phyloP scores from a whole-genome alignment of 2,797 vertebrate genomes.

The Pseudomugil tenellus region DNA sequence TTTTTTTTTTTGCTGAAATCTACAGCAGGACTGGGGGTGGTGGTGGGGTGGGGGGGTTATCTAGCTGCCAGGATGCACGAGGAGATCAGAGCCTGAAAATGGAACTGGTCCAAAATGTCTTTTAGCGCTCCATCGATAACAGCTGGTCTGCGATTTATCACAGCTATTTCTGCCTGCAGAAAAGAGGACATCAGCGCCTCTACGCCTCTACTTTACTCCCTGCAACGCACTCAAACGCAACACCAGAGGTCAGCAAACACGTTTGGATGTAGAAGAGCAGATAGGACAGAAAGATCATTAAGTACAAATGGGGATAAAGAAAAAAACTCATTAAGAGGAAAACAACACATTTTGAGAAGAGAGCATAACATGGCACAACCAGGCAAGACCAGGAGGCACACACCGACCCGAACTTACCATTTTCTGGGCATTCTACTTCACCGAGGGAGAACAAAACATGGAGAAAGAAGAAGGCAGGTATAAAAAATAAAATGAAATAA shows the following conservation, averaged over 20 bases:
- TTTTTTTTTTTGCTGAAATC: slow-evolving; percentile 41
- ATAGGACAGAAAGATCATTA: neutral
- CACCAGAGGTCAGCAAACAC: slow-evolving; percentile 8
- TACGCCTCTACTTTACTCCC: slow-evolving; percentile 19
- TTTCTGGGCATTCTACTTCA: slow-evolving; percentile 98
- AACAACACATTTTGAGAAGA: slow-evolving; percentile 15
- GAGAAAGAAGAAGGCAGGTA: slow-evolving; percentile 87
- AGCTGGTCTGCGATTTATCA: slow-evolving; percentile 67
- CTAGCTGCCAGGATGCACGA: slow-evolving; percentile 45
- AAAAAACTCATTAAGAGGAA: slow-evolving; percentile 18
- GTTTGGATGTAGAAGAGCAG: slow-evolving; percentile 11
- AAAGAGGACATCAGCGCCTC: slow-evolving; percentile 35
- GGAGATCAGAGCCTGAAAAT: slow-evolving; percentile 61
- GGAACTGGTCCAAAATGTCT: slow-evolving; percentile 68
- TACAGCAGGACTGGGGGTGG: slow-evolving; percentile 14
- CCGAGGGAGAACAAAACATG: slow-evolving; percentile 85
- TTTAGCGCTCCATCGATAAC: slow-evolving; percentile 67
- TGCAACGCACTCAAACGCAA: slow-evolving; percentile 18
- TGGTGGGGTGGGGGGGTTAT: neutral
- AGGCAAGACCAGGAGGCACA: slow-evolving; percentile 86
- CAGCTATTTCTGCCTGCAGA: slow-evolving; percentile 39
- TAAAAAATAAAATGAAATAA: slow-evolving; percentile 62
- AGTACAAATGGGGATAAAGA: neutral
- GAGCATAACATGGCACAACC: slow-evolving; percentile 63
- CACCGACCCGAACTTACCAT: slow-evolving; percentile 96